Evolutionary conservation across 1,140 invertebrate genomes (phyloP), one percentile per base, ranked within the genome.

Genomic region (Listronotus bonariensis): DNA sequence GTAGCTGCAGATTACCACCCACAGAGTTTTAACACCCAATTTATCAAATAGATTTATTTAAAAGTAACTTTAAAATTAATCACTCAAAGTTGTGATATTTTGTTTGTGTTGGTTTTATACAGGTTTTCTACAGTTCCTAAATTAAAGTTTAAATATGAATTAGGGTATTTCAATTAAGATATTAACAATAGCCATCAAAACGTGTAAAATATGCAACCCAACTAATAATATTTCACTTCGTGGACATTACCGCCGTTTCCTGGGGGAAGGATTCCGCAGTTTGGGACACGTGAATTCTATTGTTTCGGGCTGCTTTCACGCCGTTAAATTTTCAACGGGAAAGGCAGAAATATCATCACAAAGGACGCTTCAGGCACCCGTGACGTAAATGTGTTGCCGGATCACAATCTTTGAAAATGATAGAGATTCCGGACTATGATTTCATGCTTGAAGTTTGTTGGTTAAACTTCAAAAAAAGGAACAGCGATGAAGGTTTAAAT

Each of bases 311-410:
- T 20, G 41, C 48, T 52, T 62, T 62, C 59, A 54, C 51, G 51
- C 59, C 49, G 59, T 62, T 52, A 53, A 53, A 62, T 53, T 62
- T 62, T 62, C 59, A 36, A 62, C 59, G 57, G 57, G 36, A 60
- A n/a, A 49, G 17, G 20, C 34, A 40, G 57, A 40, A 51, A 60
- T 60, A 51, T 49, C 46, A 45, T 34, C 12, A 60, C 57, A 60
- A 60, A 60, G 48, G 57, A 51, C 34, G 32, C 14, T 20, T 15
- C 18, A 26, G n/a, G 45, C 45, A 20, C 45, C 18, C 32, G 57
- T 60, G 57, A 60, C 36, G 46, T 60, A 32, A 60, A 60, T 51
- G 45, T 46, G 45, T 36, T 31, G 42, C 55, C 55, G 55, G 55
- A 57, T n/a, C 55, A 42, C 55, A 57, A 49, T n/a, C 45, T 60